Evolutionary conservation across 2,797 vertebrate genomes (phyloP), one percentile per base, ranked within the genome.

Genomic region (Molossus alvarezi): DNA sequence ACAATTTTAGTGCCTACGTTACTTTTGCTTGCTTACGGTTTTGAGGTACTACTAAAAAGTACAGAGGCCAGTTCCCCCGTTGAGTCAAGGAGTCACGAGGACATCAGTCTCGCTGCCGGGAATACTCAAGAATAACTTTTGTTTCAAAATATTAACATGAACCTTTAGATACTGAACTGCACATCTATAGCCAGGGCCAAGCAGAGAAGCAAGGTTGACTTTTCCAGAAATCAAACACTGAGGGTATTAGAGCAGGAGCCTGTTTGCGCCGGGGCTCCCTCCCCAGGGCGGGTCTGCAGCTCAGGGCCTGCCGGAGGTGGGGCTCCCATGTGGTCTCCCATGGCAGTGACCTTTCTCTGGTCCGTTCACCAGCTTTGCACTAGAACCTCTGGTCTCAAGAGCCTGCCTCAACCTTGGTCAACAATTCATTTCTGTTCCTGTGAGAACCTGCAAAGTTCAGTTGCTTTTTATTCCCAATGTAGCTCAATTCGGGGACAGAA

Each of bases 341-440:
- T 1, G 5, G 57, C 27, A 51, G n/a, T 97, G 95, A 97, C 96
- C 97, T 98, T 96, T 97, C 89, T 57, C 5, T 14, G 6, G 23
- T 45, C 20, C 53, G 1, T 23, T 53, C 1, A 9, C 33, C 48
- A 57, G 41, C 29, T 20, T 0, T 0, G 48, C 55, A 29, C 48
- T 72, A 41, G 37, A 23, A 51, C 21, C 25, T 79, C 45, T 8
- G 64, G 64, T 53, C 93, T 81, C 96, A 55, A 91, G 95, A 88
- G 91, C 3, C 69, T 45, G 62, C 18, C 69, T 92, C 48, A 25
- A 2, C 51, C 8, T 76, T 27, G 25, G 95, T 97, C 93, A 97
- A 96, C 87, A 97, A 58, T 94, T 95, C 20, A 48, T 79, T 92
- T 77, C 73, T 86, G 53, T 62, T 72, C 62, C 71, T 58, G 21